Evolutionary conservation across 2,797 vertebrate species (phyloP).

Genomic region (Pseudopleuronectes americanus): DNA sequence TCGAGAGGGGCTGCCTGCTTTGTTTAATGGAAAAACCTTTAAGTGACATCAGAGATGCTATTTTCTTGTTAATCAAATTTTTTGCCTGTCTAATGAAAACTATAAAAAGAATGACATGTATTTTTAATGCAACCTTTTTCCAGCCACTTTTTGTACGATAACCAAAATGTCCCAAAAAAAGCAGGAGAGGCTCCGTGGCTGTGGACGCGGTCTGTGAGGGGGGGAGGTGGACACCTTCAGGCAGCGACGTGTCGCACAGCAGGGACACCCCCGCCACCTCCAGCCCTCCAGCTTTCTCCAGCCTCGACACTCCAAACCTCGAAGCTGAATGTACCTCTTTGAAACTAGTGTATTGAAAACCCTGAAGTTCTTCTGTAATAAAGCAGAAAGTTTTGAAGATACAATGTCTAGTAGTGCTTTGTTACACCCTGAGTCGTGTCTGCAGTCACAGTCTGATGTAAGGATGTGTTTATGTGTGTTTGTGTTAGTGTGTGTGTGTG

Average conservation of each 20-base stretch:
- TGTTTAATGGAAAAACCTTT: slow-evolving; percentile 79
- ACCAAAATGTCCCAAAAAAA: slow-evolving; percentile 55
- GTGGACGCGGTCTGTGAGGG: slow-evolving; percentile 52
- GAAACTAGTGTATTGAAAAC: slow-evolving; percentile 80
- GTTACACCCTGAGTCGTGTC: slow-evolving; percentile 8
- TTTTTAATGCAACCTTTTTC: slow-evolving; percentile 86
- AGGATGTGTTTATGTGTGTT: slow-evolving; percentile 16
- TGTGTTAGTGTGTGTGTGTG: slow-evolving; percentile 4
- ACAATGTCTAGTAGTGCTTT: slow-evolving; percentile 46
- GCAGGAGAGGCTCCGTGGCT: slow-evolving; percentile 68
- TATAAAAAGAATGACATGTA: slow-evolving; percentile 79
- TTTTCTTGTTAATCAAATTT: slow-evolving; percentile 81
- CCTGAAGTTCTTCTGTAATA: slow-evolving; percentile 82
- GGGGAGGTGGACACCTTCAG: slow-evolving; percentile 56
- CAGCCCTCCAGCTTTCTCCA: slow-evolving; percentile 65
- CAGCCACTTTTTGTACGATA: slow-evolving; percentile 81
- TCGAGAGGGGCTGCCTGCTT: slow-evolving; percentile 80
- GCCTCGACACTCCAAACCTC: slow-evolving; percentile 77
- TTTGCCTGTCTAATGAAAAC: slow-evolving; percentile 80
- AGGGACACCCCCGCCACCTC: slow-evolving; percentile 58
- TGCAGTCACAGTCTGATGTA: slow-evolving; percentile 20
- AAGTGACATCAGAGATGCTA: slow-evolving; percentile 83
- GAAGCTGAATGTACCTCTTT: slow-evolving; percentile 87
- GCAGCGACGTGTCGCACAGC: slow-evolving; percentile 44
- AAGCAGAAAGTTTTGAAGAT: slow-evolving; percentile 82